These are phyloP conservation scores for Bombus confusus DNA, from an alignment of 1,140 invertebrate genomes.

Conservation along the genomic window DNA sequence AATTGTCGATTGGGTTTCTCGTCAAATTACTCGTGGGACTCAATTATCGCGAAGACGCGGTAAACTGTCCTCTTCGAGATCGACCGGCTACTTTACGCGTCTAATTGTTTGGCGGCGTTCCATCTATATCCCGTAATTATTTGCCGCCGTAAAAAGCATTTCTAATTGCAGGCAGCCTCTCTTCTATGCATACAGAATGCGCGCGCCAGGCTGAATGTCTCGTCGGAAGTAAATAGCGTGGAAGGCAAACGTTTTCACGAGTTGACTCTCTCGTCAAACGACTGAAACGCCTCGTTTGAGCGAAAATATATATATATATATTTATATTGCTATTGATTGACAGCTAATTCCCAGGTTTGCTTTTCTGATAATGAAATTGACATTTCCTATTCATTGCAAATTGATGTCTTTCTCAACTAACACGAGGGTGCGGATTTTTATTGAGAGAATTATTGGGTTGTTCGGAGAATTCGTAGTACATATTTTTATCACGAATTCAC, in stretches of 20 bases:
- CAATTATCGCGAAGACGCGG: not conserved
- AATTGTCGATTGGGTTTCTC: conserved; percentile 26
- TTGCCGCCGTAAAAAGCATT: not conserved
- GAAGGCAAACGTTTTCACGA: not conserved
- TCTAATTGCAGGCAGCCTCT: not conserved
- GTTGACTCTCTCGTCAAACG: not conserved
- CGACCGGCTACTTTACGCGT: not conserved
- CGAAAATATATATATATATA: too few species aligned
- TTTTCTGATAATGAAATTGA: not conserved
- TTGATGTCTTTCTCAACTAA: not conserved
- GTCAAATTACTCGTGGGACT: conserved; percentile 16
- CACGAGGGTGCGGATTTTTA: not conserved
- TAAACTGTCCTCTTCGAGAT: not conserved
- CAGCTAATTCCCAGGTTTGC: not conserved
- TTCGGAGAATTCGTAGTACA: too few species aligned
- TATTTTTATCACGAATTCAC: too few species aligned
- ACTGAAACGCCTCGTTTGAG: too few species aligned
- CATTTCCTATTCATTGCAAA: not conserved
- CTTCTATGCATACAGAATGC: conserved; percentile 4
- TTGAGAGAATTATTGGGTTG: not conserved
- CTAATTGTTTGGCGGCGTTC: conserved; percentile 13
- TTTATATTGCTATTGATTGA: not conserved
- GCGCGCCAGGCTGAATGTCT: not conserved
- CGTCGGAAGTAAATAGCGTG: not conserved
- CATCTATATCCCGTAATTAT: not conserved